Conservation (phyloP, 1,140 invertebrate genomes). For the Agraylea sexmaculata region DNA sequence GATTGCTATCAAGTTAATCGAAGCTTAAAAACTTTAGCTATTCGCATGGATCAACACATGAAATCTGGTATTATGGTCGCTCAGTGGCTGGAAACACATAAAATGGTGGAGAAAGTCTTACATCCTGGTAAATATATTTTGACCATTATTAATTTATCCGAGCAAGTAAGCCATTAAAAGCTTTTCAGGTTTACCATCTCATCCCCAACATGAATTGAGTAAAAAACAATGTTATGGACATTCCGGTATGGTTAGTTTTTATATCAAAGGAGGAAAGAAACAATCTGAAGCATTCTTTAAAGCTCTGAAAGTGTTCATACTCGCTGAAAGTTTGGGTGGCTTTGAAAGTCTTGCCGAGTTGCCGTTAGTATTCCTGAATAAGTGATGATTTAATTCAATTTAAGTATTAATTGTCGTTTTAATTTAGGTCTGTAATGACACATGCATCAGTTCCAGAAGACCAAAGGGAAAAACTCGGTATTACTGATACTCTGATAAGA, state of each 20-base stretch:
- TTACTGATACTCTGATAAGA: conserved; percentile 77
- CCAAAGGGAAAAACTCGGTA: conserved; percentile 62
- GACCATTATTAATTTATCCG: too few species aligned
- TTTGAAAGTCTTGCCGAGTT: conserved; percentile 85
- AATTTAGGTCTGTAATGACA: conserved; percentile 57
- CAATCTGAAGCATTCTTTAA: conserved; percentile 69
- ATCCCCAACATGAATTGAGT: conserved; percentile 81
- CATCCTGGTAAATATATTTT: conserved; percentile 57
- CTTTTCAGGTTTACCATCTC: conserved; percentile 64
- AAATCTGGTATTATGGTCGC: conserved; percentile 67
- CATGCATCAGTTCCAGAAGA: conserved; percentile 67
- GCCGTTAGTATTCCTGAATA: conserved; percentile 51
- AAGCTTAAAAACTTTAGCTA: conserved; percentile 84
- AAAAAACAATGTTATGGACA: conserved; percentile 77
- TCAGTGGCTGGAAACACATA: conserved; percentile 66
- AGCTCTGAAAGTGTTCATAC: conserved; percentile 66
- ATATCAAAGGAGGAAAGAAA: conserved; percentile 66
- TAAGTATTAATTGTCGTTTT: conserved; percentile 20
- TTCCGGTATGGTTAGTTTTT: conserved; percentile 89
- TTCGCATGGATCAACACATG: conserved; percentile 86
- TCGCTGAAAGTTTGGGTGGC: conserved; percentile 94
- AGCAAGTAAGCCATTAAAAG: background rate
- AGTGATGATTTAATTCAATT: conserved; percentile 5
- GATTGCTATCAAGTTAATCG: conserved; percentile 92
- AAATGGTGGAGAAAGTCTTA: conserved; percentile 66